Evolutionary conservation across 2,888 invertebrate genomes (phyloP).

Genomic region (Xanthia icteritia): DNA sequence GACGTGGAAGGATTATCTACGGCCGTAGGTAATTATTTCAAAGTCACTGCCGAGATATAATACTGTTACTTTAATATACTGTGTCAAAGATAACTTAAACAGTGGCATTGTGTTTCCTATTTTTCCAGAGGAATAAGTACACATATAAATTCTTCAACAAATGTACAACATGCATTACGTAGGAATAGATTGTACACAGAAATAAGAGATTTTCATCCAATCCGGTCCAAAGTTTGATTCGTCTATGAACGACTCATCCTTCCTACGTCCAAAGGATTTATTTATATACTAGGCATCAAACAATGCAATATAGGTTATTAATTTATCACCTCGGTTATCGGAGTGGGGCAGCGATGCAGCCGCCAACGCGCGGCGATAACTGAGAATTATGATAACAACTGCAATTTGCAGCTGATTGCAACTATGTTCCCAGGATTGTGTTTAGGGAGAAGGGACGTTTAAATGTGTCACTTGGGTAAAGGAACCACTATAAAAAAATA

Average conservation of each 20-base stretch:
- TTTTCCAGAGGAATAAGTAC: background rate
- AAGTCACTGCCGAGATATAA: no score
- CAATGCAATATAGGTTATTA: constrained; percentile 44
- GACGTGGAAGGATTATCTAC: no score
- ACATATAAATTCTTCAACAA: background rate
- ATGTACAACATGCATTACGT: background rate
- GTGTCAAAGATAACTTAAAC: constrained; percentile 8
- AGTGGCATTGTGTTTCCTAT: background rate
- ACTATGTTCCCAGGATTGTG: constrained; percentile 42
- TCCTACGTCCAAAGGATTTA: constrained; percentile 27
- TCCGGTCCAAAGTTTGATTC: constrained; percentile 17
- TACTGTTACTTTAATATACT: no score
- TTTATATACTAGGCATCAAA: constrained; percentile 35
- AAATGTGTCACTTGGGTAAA: background rate
- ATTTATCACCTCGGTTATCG: constrained; percentile 62
- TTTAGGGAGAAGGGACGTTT: background rate
- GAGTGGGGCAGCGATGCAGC: constrained; percentile 60
- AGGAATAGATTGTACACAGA: background rate
- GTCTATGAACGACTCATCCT: constrained; percentile 15
- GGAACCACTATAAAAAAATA: background rate
- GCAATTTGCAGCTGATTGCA: constrained; percentile 59
- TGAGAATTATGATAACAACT: constrained; percentile 59
- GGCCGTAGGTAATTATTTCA: no score
- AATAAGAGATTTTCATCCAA: no score
- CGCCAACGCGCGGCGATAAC: constrained; percentile 61